Conservation (phyloP, 2,113 vertebrate genomes). For the Notothenia rossii region DNA sequence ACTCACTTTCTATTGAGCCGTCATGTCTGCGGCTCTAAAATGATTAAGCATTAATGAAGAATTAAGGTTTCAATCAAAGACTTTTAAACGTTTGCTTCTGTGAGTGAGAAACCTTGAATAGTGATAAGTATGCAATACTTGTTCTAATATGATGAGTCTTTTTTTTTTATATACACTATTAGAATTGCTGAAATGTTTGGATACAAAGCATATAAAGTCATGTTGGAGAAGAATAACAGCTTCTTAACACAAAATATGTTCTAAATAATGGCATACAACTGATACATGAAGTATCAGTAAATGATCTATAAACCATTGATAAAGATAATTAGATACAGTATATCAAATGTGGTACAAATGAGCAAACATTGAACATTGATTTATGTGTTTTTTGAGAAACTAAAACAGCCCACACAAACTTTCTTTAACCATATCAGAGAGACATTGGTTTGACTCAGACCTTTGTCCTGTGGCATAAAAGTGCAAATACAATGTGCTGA, state of each 20-base stretch:
- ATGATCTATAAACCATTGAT: neutral
- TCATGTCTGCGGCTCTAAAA: neutral
- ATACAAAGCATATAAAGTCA: neutral
- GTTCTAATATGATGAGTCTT: too few relatives aligned
- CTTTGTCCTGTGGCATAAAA: neutral
- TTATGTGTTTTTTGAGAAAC: neutral
- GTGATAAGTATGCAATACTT: too few relatives aligned
- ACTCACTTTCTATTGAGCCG: neutral
- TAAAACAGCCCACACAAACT: neutral
- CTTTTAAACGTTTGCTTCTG: neutral
- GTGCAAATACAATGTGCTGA: slow-evolving; percentile 12
- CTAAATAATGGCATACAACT: neutral
- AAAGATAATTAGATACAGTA: neutral
- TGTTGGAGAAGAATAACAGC: neutral
- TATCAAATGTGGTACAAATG: too few relatives aligned
- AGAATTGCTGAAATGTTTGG: neutral
- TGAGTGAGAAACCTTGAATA: too few relatives aligned
- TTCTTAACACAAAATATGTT: neutral
- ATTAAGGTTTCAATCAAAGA: neutral
- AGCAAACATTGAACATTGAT: too few relatives aligned
- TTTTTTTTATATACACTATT: neutral
- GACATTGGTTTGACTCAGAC: neutral
- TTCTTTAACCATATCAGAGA: neutral
- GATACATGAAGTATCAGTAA: neutral
- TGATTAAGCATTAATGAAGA: neutral